These are phyloP conservation scores for Protobothrops mucrosquamatus DNA, from an alignment of 2,113 vertebrate genomes.

Conservation along the genomic window DNA sequence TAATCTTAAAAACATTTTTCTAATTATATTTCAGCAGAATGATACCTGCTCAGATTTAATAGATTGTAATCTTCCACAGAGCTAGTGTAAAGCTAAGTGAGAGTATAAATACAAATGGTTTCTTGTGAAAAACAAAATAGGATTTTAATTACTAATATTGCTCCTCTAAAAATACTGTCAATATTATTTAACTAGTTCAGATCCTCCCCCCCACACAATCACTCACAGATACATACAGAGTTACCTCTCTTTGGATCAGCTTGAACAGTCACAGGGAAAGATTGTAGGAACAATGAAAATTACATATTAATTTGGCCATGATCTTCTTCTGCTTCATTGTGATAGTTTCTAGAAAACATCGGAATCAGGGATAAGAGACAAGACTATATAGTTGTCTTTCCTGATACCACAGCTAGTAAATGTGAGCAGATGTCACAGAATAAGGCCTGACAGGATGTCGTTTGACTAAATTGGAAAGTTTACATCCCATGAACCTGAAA, in stretches of 20 bases:
- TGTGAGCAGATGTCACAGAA: background rate
- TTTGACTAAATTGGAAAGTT: background rate
- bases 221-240: background rate
- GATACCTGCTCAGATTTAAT: background rate
- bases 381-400: background rate
- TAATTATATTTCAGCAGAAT: slow-evolving; percentile 5
- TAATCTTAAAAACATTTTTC: background rate
- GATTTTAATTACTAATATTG: background rate
- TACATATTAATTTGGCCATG: background rate
- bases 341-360: background rate
- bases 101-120: background rate
- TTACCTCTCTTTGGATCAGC: background rate
- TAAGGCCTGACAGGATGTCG: background rate
- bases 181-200: background rate
- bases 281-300: background rate
- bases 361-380: background rate
- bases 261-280: background rate
- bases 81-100: slow-evolving; percentile 6
- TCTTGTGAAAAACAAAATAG: background rate
- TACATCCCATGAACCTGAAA: background rate
- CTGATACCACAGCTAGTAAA: background rate
- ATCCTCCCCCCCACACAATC: background rate
- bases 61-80: slow-evolving; percentile 1
- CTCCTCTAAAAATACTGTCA: background rate
- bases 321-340: background rate